phyloP scores from a whole-genome alignment of 2,797 vertebrate genomes.

The Sciurus vulgaris region DNA sequence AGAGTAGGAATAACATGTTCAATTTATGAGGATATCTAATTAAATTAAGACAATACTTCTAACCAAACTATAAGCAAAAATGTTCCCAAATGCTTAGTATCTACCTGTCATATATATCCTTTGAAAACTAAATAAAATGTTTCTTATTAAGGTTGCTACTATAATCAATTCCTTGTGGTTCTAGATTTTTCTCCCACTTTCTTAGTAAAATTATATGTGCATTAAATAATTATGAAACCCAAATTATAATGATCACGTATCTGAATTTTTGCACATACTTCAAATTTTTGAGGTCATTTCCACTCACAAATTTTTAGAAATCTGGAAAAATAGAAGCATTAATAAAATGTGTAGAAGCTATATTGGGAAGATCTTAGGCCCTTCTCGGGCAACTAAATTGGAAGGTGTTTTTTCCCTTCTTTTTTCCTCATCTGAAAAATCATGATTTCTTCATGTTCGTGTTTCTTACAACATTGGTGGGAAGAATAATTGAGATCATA shows the following conservation, averaged over 20 bases:
- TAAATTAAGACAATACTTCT: neutral
- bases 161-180: neutral
- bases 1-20: neutral
- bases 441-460: neutral
- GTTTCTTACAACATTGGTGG: neutral
- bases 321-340: neutral
- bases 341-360: neutral
- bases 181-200: neutral
- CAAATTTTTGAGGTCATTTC: neutral
- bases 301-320: neutral
- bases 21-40: neutral
- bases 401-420: neutral
- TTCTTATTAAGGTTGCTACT: neutral
- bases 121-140: neutral
- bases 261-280: neutral
- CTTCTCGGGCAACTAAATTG: neutral
- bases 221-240: neutral
- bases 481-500: constrained; percentile 20
- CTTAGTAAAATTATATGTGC: neutral
- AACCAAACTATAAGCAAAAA: neutral
- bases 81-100: neutral
- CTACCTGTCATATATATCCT: neutral
- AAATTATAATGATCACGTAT: neutral
- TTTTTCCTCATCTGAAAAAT: neutral
- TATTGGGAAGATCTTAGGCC: neutral